Conservation (phyloP, 2,888 invertebrate species). For the Diarsia brunnea region DNA sequence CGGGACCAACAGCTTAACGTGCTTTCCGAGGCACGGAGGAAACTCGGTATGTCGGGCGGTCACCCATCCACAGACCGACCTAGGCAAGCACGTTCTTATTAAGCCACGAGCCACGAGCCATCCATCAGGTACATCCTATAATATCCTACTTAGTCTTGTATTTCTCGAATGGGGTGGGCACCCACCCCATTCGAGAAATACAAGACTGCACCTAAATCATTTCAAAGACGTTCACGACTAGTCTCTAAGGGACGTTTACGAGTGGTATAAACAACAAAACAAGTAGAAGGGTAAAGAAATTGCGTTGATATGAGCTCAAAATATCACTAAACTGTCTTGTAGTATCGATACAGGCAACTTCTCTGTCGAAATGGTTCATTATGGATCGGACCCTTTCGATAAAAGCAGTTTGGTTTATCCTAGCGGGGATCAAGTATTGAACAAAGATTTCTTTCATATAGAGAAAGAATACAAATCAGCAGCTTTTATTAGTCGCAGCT, state of each 20-base stretch:
- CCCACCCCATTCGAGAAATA: neutral
- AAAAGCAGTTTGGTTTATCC: constrained; percentile 45
- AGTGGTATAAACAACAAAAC: constrained; percentile 18
- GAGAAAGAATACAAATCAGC: constrained; percentile 7
- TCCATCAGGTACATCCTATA: too few relatives aligned
- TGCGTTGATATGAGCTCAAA: constrained; percentile 15
- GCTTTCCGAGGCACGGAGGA: too few relatives aligned
- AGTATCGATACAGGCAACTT: constrained; percentile 21
- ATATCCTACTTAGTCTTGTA: too few relatives aligned
- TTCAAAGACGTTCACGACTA: constrained; percentile 5
- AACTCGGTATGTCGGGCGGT: too few relatives aligned
- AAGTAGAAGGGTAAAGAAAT: constrained; percentile 36
- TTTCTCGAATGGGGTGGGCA: too few relatives aligned
- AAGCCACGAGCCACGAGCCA: too few relatives aligned
- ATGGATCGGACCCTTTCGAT: constrained; percentile 48
- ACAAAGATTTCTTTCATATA: constrained; percentile 38
- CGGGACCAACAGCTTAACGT: too few relatives aligned
- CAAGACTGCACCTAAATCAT: neutral
- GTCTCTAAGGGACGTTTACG: neutral
- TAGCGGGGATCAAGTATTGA: constrained; percentile 28
- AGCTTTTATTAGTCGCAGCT: too few relatives aligned
- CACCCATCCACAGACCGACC: too few relatives aligned
- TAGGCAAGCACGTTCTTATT: too few relatives aligned
- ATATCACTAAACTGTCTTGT: constrained; percentile 42
- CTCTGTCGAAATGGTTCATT: constrained; percentile 38